These are phyloP conservation scores for Dicyrtoma fusca DNA, from an alignment of 2,888 invertebrate genomes.

Conservation along the genomic window DNA sequence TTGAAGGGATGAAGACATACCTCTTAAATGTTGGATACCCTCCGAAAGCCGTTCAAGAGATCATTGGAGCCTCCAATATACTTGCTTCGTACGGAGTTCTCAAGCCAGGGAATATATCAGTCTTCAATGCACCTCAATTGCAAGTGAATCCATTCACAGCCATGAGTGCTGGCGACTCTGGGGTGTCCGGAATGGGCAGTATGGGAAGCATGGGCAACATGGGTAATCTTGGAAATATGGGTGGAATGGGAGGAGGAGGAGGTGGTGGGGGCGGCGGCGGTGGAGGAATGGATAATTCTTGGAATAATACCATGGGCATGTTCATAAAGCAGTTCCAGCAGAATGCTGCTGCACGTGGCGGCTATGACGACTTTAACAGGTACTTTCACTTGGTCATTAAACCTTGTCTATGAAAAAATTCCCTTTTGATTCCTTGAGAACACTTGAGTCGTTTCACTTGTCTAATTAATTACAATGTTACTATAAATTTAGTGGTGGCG, in stretches of 20 bases:
- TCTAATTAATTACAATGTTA: not conserved
- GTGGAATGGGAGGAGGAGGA: conserved; percentile 10
- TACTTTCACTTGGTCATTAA: conserved; percentile 7
- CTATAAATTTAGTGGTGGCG: conserved; percentile 18
- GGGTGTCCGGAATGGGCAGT: conserved; percentile 50
- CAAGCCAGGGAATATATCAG: conserved; percentile 56
- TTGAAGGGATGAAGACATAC: conserved; percentile 56
- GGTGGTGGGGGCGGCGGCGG: conserved; percentile 1
- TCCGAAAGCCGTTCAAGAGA: conserved; percentile 54
- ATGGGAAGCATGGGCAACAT: conserved; percentile 46
- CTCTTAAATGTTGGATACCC: conserved; percentile 54
- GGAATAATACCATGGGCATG: conserved; percentile 55
- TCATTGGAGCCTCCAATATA: conserved; percentile 54
- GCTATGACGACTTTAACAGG: conserved; percentile 42
- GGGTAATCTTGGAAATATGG: conserved; percentile 30
- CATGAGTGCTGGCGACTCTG: conserved; percentile 42
- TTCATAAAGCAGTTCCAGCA: conserved; percentile 56
- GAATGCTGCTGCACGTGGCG: conserved; percentile 49
- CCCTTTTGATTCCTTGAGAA: no score
- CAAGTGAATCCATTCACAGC: conserved; percentile 55
- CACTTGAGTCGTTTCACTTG: no score
- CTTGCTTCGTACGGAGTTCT: conserved; percentile 55
- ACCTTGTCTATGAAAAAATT: no score
- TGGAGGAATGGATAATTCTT: conserved; percentile 43
- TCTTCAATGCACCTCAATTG: conserved; percentile 55